Evolutionary conservation across 2,888 invertebrate genomes (phyloP).

Genomic region (Caenorhabditis doughertyi): DNA sequence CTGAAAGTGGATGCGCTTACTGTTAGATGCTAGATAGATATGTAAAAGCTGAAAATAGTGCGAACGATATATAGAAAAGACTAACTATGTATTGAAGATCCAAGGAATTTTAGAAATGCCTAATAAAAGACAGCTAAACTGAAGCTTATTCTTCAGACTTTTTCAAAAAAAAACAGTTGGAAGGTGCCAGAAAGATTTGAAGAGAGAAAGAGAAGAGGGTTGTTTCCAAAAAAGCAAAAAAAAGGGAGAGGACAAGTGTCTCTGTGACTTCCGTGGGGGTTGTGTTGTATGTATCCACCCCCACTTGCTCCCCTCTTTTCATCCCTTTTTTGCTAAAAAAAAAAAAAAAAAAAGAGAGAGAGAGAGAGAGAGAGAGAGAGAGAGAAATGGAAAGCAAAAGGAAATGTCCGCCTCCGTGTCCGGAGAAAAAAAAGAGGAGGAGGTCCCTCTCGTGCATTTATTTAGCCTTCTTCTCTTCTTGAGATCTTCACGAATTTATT

Average conservation of each 20-base stretch:
- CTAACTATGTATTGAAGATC: too few species aligned
- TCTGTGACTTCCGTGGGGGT: conserved; percentile 49
- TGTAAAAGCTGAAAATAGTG: too few species aligned
- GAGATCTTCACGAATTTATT: conserved; percentile 40
- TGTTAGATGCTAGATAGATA: too few species aligned
- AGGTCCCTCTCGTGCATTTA: conserved; percentile 29
- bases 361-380: conserved; percentile 10
- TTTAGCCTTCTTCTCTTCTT: conserved; percentile 11
- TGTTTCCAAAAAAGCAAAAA: conserved; percentile 10
- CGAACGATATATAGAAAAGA: too few species aligned
- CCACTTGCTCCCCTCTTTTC: conserved; percentile 29
- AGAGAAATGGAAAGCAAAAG: conserved; percentile 33
- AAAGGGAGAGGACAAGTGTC: conserved; percentile 36
- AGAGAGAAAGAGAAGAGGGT: background rate
- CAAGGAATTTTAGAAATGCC: too few species aligned
- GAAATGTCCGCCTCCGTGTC: conserved; percentile 46
- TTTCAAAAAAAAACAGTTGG: conserved; percentile 8
- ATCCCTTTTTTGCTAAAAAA: conserved; percentile 23
- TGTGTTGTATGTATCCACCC: conserved; percentile 45
- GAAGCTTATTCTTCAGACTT: background rate
- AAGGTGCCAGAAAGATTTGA: conserved; percentile 14
- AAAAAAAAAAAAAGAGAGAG: background rate
- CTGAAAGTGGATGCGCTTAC: too few species aligned
- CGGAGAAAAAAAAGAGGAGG: conserved; percentile 31
- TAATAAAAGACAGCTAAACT: too few species aligned